Conservation (phyloP, 2,113 vertebrate genomes). For the Pandion haliaetus region DNA sequence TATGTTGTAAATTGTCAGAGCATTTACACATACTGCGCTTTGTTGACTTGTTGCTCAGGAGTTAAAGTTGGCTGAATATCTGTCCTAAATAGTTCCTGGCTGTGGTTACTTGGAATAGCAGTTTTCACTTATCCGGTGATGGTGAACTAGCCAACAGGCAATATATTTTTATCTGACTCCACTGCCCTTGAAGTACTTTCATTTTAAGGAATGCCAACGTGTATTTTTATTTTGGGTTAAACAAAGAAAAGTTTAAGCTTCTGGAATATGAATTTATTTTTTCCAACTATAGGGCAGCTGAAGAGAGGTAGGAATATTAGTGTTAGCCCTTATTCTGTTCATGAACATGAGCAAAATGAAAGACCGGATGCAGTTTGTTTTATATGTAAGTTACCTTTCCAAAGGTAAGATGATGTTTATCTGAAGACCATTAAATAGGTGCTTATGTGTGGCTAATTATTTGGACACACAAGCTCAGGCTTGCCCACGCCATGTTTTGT, state of each 20-base stretch:
- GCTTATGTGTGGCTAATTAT: background rate
- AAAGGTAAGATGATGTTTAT: background rate
- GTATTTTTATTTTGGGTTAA: background rate
- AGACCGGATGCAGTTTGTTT: background rate
- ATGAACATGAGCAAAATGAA: background rate
- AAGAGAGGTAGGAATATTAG: background rate
- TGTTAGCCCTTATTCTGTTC: background rate
- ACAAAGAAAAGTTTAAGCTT: background rate
- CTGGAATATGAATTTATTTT: background rate
- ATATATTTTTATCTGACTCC: slow-evolving; percentile 38
- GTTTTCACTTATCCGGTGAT: background rate
- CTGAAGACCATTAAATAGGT: background rate
- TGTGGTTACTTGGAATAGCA: background rate
- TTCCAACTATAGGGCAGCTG: background rate
- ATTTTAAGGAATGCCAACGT: background rate
- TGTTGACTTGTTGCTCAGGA: slow-evolving; percentile 35
- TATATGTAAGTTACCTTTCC: background rate
- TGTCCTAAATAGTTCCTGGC: slow-evolving; percentile 38
- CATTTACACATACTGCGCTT: background rate
- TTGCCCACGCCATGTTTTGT: background rate
- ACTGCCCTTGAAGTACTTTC: background rate
- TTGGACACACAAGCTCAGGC: background rate
- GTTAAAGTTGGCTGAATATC: slow-evolving; percentile 36
- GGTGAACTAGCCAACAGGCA: background rate
- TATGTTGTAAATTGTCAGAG: background rate